Evolutionary conservation across 2,113 vertebrate genomes (phyloP).

Genomic region (Ploceus nigricollis): DNA sequence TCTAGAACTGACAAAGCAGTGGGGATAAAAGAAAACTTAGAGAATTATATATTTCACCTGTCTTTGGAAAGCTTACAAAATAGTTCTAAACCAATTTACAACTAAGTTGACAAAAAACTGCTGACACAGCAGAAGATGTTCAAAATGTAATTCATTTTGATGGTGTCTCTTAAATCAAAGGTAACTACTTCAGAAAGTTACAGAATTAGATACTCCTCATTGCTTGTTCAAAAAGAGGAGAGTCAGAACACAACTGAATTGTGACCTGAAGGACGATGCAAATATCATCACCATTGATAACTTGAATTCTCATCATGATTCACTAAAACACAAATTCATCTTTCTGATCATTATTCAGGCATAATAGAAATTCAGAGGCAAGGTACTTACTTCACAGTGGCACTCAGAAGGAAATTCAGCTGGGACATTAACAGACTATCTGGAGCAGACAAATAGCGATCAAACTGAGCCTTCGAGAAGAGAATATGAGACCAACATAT

Average conservation of each 20-base stretch:
- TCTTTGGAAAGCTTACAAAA: background rate
- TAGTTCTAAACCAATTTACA: background rate
- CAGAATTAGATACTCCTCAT: background rate
- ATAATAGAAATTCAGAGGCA: background rate
- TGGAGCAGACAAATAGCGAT: slow-evolving; percentile 91
- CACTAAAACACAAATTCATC: background rate
- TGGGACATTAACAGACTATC: slow-evolving; percentile 92
- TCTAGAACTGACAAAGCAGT: background rate
- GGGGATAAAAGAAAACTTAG: background rate
- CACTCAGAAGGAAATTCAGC: slow-evolving; percentile 93
- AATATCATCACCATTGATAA: background rate
- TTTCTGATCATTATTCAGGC: background rate
- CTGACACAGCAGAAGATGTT: background rate
- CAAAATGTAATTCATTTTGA: background rate
- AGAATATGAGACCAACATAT: background rate
- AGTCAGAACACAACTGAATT: background rate
- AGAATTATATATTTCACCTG: background rate
- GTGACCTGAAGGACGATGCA: background rate
- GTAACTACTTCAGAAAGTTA: background rate
- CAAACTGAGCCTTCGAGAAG: slow-evolving; percentile 86
- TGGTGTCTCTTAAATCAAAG: background rate
- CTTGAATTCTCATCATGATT: background rate
- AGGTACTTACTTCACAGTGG: slow-evolving; percentile 90
- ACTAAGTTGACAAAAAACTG: background rate
- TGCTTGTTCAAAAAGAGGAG: background rate